These are phyloP conservation scores for Hemistola chrysoprasaria DNA, from an alignment of 2,888 invertebrate genomes.

Conservation along the genomic window DNA sequence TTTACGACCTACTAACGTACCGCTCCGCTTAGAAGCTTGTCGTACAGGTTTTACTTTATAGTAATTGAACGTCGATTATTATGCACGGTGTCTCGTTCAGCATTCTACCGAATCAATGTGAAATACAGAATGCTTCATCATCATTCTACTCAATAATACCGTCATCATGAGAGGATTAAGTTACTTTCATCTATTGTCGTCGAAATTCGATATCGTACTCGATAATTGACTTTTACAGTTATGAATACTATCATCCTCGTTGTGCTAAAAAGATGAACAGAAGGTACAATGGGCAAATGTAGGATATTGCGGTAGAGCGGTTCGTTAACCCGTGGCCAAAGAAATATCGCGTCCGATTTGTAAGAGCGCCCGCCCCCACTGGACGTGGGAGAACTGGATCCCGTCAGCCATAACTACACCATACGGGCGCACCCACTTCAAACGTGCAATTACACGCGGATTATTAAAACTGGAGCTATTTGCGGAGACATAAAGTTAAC, in stretches of 20 bases:
- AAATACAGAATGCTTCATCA: slow-evolving; percentile 23
- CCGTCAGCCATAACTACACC: slow-evolving; percentile 49
- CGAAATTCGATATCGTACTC: slow-evolving; percentile 11
- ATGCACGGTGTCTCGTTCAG: slow-evolving; percentile 25
- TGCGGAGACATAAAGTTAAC: slow-evolving; percentile 50
- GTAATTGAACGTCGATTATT: slow-evolving; percentile 33
- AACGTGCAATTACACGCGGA: slow-evolving; percentile 53
- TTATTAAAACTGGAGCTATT: slow-evolving; percentile 58
- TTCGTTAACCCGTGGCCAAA: slow-evolving; percentile 62
- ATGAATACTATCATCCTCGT: slow-evolving; percentile 33
- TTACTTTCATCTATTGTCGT: slow-evolving; percentile 12
- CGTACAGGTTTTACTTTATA: slow-evolving; percentile 31
- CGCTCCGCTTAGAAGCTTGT: slow-evolving; percentile 36
- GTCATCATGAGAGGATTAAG: slow-evolving; percentile 16
- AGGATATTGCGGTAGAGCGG: slow-evolving; percentile 42
- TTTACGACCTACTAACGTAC: slow-evolving; percentile 33
- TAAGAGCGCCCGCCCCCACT: slow-evolving; percentile 38
- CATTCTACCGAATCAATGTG: slow-evolving; percentile 24
- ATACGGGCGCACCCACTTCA: slow-evolving; percentile 40
- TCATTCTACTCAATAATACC: slow-evolving; percentile 21
- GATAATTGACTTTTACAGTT: slow-evolving; percentile 34
- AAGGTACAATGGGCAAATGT: slow-evolving; percentile 45
- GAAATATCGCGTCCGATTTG: slow-evolving; percentile 36
- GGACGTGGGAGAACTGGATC: slow-evolving; percentile 76
- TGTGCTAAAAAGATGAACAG: slow-evolving; percentile 34